Conservation (phyloP, 2,113 vertebrate genomes). For the Callorhinus ursinus region DNA sequence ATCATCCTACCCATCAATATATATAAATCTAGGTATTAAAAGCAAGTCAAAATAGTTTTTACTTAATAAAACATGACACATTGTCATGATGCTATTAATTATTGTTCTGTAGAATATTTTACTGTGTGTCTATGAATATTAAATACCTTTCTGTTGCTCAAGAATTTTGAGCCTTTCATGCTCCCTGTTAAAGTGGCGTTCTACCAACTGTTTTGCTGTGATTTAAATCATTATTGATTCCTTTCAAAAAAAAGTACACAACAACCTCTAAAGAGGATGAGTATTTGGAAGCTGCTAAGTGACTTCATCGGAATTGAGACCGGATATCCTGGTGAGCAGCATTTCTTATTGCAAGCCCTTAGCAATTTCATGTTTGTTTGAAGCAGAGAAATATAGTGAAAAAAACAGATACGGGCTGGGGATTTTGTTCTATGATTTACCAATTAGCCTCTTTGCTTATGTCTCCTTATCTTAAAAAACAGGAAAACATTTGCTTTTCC, state of each 20-base stretch:
- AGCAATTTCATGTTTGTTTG: background rate
- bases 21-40: constrained; percentile 64
- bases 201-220: constrained; percentile 29
- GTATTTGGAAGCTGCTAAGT: background rate
- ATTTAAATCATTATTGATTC: constrained; percentile 58
- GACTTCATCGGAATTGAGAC: background rate
- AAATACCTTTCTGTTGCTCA: background rate
- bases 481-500: background rate
- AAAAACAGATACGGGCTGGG: fast-evolving
- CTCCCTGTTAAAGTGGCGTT: background rate
- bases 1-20: constrained; percentile 41
- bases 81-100: constrained; percentile 60
- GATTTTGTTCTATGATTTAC: background rate
- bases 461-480: background rate
- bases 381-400: background rate
- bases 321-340: background rate
- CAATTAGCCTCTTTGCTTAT: background rate
- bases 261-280: background rate
- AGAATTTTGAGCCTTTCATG: constrained; percentile 17
- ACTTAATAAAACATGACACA: constrained; percentile 75
- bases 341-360: background rate
- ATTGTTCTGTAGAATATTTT: constrained; percentile 18
- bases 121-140: constrained; percentile 47
- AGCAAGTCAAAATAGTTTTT: constrained; percentile 71
- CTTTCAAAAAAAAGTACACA: background rate